These are phyloP conservation scores for Ornithoptera alexandrae DNA, from an alignment of 2,888 invertebrate species.

Conservation along the genomic window DNA sequence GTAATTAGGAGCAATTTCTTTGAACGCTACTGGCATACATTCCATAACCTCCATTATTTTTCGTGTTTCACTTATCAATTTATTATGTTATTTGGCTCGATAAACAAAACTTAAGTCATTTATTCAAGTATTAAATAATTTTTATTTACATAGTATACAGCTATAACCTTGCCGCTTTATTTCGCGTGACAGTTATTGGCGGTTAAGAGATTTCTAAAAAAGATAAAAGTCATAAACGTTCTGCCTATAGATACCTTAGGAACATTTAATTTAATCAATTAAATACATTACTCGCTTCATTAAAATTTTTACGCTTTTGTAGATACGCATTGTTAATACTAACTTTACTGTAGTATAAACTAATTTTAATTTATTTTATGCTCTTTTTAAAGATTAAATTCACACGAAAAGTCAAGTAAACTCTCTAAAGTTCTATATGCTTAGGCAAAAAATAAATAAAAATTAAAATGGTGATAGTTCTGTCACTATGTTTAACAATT, in stretches of 20 bases:
- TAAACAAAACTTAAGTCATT: neutral
- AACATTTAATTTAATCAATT: neutral
- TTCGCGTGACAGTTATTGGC: neutral
- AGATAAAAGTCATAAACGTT: neutral
- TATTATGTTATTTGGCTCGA: neutral
- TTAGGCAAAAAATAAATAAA: too few species aligned
- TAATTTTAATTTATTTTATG: too few species aligned
- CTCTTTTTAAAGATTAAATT: too few species aligned
- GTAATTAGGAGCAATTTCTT: slow-evolving; percentile 90
- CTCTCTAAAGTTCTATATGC: too few species aligned
- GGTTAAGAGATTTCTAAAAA: neutral
- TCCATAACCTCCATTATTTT: slow-evolving; percentile 66
- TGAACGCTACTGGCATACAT: slow-evolving; percentile 78
- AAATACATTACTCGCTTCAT: too few species aligned
- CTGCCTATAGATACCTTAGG: neutral
- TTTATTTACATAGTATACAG: neutral
- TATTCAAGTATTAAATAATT: neutral
- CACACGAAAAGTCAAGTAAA: too few species aligned
- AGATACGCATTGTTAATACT: too few species aligned
- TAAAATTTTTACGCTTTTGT: too few species aligned
- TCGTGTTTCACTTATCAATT: neutral
- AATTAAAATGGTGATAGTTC: too few species aligned
- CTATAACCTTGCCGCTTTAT: slow-evolving; percentile 1
- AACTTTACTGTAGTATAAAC: too few species aligned
- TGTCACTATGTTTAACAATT: too few species aligned